Evolutionary conservation across 2,113 vertebrate genomes (phyloP).

Genomic region (Oreocharis arfaki): DNA sequence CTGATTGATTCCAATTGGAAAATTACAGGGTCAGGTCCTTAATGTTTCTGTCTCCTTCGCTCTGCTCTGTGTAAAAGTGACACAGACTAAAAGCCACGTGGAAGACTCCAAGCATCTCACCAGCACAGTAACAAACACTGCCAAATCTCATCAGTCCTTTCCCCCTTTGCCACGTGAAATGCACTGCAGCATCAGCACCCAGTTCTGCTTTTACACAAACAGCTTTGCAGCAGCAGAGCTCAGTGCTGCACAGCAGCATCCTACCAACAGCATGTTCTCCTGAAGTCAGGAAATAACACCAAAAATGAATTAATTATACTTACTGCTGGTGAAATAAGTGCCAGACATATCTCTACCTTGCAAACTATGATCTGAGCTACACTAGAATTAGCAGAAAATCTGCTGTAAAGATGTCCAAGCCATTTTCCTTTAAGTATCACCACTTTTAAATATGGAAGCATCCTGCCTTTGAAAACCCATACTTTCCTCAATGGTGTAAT

Average conservation of each 20-base stretch:
- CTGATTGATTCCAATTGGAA: background rate
- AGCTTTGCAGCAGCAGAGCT: background rate
- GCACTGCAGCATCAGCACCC: background rate
- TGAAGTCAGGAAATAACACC: background rate
- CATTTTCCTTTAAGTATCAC: background rate
- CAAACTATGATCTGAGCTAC: background rate
- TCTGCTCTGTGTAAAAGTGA: background rate
- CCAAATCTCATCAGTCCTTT: background rate
- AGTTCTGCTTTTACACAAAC: background rate
- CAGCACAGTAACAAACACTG: background rate
- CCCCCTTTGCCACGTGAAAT: background rate
- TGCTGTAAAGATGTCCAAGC: background rate
- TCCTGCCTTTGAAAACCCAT: background rate
- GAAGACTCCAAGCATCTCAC: background rate
- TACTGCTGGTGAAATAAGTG: background rate
- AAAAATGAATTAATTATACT: background rate
- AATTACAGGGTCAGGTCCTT: background rate
- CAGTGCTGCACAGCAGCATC: background rate
- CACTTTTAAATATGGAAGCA: background rate
- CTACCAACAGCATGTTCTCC: background rate
- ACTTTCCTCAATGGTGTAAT: background rate
- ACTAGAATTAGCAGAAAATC: background rate
- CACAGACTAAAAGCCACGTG: background rate
- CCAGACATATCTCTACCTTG: background rate
- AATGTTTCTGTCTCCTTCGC: background rate